A percentile compares a stretch with the other conserved stretches of the same genome.
Evolutionary conservation across 2,888 invertebrate species (phyloP).

Genomic region (Oasisia sp.): DNA sequence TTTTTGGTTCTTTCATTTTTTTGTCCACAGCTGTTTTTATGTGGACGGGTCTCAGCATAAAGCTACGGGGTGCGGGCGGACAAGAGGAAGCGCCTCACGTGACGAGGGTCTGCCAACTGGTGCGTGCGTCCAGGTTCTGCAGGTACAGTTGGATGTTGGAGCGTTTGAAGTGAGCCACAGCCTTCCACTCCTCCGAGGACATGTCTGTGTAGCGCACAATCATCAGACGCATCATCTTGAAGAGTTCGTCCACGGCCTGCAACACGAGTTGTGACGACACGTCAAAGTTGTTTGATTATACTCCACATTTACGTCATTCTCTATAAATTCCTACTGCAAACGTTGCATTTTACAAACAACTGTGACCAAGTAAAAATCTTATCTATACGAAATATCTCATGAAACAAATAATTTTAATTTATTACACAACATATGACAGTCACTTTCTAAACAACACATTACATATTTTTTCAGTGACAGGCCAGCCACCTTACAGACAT

Average conservation of each 20-base stretch:
- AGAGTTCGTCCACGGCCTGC: constrained; percentile 88
- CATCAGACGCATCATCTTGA: constrained; percentile 89
- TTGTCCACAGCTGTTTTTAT: no score
- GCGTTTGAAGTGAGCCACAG: constrained; percentile 85
- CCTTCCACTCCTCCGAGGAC: constrained; percentile 80
- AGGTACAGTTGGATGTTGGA: constrained; percentile 89
- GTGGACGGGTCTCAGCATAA: background rate
- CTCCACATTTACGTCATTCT: background rate
- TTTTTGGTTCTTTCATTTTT: no score
- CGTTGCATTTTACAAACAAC: background rate
- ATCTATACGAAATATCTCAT: background rate
- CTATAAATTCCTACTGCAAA: background rate
- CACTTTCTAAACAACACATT: background rate
- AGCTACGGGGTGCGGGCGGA: background rate
- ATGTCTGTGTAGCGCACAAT: constrained; percentile 85
- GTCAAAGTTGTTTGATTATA: background rate
- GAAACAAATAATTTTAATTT: background rate
- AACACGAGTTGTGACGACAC: constrained; percentile 38
- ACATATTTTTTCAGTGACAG: background rate
- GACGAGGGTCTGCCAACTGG: constrained; percentile 93
- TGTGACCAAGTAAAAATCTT: background rate
- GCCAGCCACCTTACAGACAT: no score
- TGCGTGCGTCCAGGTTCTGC: constrained; percentile 87
- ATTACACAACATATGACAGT: background rate
- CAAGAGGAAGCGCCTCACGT: constrained; percentile 61